Evolutionary conservation across 2,888 invertebrate genomes (phyloP), one percentile per base, ranked within the genome.

Genomic region (Adelphocoris suturalis): DNA sequence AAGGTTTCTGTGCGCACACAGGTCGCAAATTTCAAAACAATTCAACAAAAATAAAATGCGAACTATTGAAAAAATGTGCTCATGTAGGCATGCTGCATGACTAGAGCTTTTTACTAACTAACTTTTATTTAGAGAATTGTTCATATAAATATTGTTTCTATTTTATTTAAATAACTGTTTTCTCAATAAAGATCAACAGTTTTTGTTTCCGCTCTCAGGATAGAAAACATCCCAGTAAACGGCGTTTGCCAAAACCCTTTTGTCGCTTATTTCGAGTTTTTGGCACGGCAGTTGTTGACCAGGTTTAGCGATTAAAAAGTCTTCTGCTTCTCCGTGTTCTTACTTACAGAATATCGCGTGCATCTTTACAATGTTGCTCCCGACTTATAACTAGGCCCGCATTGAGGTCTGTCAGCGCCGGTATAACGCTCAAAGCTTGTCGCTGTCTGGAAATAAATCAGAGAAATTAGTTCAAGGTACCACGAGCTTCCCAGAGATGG

Each of bases 161-260:
- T n/a, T n/a, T n/a, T n/a, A n/a, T n/a, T n/a, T n/a, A n/a, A n/a
- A n/a, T n/a, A n/a, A n/a, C n/a, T n/a, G n/a, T n/a, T n/a, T n/a
- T n/a, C n/a, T n/a, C n/a, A 37, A 37, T 7, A 2, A 37, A 37
- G 7, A 37, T 37, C 37, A 37, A 37, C 37, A 5, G 23, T 68
- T 68, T 68, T 23, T 19, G 23, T 68, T 19, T 68, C 23, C 23
- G 68, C 11, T 23, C 57, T 68, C 11, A 12, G 52, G 14, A 16
- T 52, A 23, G 23, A 23, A 23, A 27, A 68, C n/a, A 19, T 68
- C 68, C 13, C 5, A 23, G 68, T 68, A 68, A 3, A 23, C 5
- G 68, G 23, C 23, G 68, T 78, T 78, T 78, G 85, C 85, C 85
- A 85, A 85, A 85, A 85, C 57, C 19, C 82, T 85, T 85, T 85